These are phyloP conservation scores for Carcharodon carcharias DNA, from an alignment of 2,797 vertebrate genomes.

Conservation along the genomic window DNA sequence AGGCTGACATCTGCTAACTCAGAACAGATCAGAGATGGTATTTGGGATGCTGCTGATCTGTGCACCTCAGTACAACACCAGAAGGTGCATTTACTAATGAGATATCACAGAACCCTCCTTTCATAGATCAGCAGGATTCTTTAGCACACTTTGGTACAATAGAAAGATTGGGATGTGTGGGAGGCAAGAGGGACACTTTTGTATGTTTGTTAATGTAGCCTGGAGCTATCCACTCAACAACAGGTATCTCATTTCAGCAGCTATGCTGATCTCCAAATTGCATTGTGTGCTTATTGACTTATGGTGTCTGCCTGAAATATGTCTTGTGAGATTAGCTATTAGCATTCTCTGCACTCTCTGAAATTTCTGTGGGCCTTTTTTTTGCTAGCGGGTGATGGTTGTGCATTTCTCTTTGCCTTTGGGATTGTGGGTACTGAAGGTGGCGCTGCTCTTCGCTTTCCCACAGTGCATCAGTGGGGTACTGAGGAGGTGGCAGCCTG, in stretches of 20 bases:
- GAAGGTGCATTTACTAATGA: not conserved
- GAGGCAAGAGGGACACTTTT: not conserved
- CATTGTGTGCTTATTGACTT: not conserved
- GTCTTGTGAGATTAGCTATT: slow-evolving; percentile 26
- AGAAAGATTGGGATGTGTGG: not conserved
- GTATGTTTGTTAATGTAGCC: not conserved
- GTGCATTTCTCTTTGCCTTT: slow-evolving; percentile 46
- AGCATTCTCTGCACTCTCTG: slow-evolving; percentile 41
- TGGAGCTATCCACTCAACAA: not conserved
- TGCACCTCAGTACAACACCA: not conserved
- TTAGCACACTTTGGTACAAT: not conserved
- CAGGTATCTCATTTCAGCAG: slow-evolving; percentile 22
- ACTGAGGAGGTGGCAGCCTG: slow-evolving; percentile 91
- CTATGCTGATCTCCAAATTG: not conserved
- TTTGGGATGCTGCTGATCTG: not conserved
- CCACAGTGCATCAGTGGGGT: slow-evolving; percentile 89
- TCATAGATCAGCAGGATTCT: not conserved
- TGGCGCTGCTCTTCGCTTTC: slow-evolving; percentile 64
- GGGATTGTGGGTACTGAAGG: slow-evolving; percentile 60
- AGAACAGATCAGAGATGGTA: not conserved
- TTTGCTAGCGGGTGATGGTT: slow-evolving; percentile 42
- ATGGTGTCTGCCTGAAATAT: not conserved
- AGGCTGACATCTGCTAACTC: not conserved
- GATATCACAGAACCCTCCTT: not conserved
- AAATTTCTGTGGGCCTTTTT: slow-evolving; percentile 17